These are phyloP conservation scores for Hylia prasina DNA, from an alignment of 2,113 vertebrate genomes.

Conservation along the genomic window DNA sequence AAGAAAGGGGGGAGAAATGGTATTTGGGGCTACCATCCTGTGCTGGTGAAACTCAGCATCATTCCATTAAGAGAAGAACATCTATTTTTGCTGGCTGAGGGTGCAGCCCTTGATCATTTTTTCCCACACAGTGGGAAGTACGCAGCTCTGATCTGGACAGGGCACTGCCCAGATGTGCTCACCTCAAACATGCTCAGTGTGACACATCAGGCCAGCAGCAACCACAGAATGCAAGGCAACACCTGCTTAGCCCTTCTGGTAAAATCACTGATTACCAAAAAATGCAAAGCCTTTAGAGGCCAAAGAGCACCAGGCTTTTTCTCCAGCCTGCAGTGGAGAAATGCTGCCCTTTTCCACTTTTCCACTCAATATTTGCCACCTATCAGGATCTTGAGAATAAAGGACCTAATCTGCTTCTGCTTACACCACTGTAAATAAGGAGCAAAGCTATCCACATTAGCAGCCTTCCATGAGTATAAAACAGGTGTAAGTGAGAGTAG, in stretches of 20 bases:
- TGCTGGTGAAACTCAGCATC: not conserved
- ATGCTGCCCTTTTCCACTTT: not conserved
- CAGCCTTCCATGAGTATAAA: not conserved
- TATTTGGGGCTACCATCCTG: not conserved
- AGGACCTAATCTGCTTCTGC: not conserved
- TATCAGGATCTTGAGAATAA: not conserved
- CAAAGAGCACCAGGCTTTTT: not conserved
- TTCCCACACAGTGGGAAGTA: not conserved
- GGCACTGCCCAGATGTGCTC: not conserved
- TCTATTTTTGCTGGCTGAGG: not conserved
- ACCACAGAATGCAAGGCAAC: not conserved
- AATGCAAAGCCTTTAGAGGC: not conserved
- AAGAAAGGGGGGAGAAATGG: not conserved
- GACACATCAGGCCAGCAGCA: not conserved
- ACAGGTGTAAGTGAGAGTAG: not conserved
- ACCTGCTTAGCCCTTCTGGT: not conserved
- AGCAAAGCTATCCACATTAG: not conserved
- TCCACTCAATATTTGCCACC: not conserved
- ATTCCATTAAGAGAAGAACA: not conserved
- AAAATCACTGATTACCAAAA: not conserved
- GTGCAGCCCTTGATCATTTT: not conserved
- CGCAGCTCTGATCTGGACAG: not conserved
- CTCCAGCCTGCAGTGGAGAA: not conserved
- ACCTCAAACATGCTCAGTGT: not conserved
- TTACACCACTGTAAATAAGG: not conserved